Base-by-base conservation (phyloP, 1,140 invertebrate genomes). In the Anthonomus grandis region DNA sequence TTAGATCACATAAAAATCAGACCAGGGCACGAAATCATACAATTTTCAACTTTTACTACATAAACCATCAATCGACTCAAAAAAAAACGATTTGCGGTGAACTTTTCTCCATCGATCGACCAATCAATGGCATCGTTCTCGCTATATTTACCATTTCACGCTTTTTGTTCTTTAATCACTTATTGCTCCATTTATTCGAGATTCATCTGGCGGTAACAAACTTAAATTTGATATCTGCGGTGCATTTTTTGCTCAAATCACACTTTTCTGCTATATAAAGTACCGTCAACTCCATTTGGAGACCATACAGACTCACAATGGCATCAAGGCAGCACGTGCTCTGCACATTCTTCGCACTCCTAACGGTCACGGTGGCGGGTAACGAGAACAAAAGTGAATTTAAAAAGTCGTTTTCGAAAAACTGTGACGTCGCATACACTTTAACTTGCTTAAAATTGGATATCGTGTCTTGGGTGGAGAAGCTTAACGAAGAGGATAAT, bases 391-490 rank as follows among this genome's bases (percentile, higher is more conserved):
- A 52, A 23, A 41, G 44, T 41, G 49, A 69, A 15, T 62, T 64
- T 48, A 69, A 69, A 49, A 68, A 68, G 34, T 62, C 66, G 4
- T 47, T 79, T 54, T 75, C 62, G 38, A 82, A 80, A 62, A 84
- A 87, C 62, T 90, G 88, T 61, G 75, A 79, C 17, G 82, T 81
- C 2, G 78, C 81, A 0, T 89, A 89, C 62, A 87, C 84, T 72
- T 76, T 82, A n/a, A 87, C 85, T 22, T 91, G 89, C 64, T 72
- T 90, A 9, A 90, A 90, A 69, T 75, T 91, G 41, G 87, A 89
- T 71, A 81, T 89, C 10, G 84, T 89, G 10, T 83, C 84, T 0
- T 80, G 89, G 62, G 76, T 90, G 25, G 87, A 90, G 63, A 83
- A 82, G 58, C 67, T 90, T 1, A 84, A 82, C 18, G 78, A 82